Percentiles rank a stretch among this genome's conserved stretches.
phyloP scores from a whole-genome alignment of 1,140 invertebrate species.

The Anoplolepis gracilipes region DNA sequence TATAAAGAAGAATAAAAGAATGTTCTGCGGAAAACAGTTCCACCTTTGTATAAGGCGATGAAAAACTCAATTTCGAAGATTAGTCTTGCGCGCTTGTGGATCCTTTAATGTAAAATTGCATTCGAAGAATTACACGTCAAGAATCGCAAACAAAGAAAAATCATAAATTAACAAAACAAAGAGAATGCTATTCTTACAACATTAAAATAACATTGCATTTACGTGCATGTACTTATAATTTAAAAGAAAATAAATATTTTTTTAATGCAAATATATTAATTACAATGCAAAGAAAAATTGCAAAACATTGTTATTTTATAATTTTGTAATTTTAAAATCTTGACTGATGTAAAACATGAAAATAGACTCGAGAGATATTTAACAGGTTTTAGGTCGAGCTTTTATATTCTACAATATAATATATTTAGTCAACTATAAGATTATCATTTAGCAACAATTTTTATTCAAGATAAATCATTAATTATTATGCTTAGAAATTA shows the following conservation, averaged over 20 bases:
- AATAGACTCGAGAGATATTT: neutral
- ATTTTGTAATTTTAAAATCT: no score
- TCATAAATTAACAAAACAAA: neutral
- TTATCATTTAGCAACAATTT: neutral
- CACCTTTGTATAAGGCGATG: neutral
- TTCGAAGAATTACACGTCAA: constrained; percentile 25
- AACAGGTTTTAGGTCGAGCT: no score
- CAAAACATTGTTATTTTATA: no score
- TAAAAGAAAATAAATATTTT: neutral
- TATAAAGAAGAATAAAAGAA: constrained; percentile 24
- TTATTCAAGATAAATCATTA: neutral
- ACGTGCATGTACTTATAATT: neutral
- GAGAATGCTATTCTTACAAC: neutral
- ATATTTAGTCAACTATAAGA: neutral
- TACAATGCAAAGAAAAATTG: no score
- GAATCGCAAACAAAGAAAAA: neutral
- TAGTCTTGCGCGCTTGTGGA: constrained; percentile 20
- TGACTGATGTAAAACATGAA: neutral
- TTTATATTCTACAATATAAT: no score
- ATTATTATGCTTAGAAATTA: neutral
- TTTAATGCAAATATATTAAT: neutral
- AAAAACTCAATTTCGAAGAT: constrained; percentile 55
- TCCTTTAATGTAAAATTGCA: constrained; percentile 40
- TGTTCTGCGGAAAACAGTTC: neutral
- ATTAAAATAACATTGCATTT: neutral